Conservation (phyloP, 2,888 invertebrate genomes). For the Cylloceria caligata region DNA sequence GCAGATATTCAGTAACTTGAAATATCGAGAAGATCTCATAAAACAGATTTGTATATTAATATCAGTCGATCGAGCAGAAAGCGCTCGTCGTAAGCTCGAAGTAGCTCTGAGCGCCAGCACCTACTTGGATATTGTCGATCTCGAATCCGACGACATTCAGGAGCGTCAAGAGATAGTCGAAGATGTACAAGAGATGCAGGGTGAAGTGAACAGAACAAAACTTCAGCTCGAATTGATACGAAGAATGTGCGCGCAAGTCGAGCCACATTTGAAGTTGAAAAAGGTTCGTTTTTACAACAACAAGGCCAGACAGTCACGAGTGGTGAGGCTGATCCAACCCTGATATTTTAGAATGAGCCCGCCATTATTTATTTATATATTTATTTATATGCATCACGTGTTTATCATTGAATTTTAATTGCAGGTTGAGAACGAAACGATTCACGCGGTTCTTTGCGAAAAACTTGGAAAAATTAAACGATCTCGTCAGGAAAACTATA, state of each 20-base stretch:
- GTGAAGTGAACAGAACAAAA: not conserved
- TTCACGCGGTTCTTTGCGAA: not conserved
- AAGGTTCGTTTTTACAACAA: not conserved
- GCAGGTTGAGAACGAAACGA: conserved; percentile 7
- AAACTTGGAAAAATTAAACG: too few species aligned
- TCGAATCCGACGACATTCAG: not conserved
- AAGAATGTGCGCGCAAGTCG: not conserved
- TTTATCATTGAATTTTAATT: too few species aligned
- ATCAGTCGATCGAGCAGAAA: not conserved
- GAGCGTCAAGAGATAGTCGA: not conserved
- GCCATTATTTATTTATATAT: too few species aligned
- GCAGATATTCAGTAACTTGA: not conserved
- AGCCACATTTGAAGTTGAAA: not conserved
- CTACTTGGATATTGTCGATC: not conserved
- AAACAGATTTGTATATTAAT: not conserved
- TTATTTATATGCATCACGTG: too few species aligned
- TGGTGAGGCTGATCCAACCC: too few species aligned
- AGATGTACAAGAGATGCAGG: not conserved
- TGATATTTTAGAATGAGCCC: too few species aligned
- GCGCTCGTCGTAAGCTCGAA: not conserved
- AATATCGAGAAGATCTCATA: not conserved
- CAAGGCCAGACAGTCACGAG: too few species aligned
- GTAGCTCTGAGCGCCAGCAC: not conserved
- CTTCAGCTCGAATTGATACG: not conserved
- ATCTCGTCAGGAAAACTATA: not conserved